Percentiles rank a stretch among this genome's conserved stretches.
Conservation (phyloP, 2,113 vertebrate species). For the Loxodonta africana region DNA sequence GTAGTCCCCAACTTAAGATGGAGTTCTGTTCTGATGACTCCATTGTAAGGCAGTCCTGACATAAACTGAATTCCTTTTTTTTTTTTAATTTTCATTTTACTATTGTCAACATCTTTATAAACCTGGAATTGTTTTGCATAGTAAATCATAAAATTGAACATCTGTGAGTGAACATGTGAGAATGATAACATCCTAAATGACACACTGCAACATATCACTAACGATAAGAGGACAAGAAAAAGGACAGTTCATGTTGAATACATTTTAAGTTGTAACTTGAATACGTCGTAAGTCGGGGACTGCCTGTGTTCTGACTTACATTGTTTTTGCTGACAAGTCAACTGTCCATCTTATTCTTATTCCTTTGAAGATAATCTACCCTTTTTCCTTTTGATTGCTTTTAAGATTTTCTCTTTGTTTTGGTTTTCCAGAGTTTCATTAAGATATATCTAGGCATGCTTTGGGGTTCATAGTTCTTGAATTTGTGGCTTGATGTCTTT, state of each 20-base stretch:
- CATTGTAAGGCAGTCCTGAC: neutral
- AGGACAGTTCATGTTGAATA: too few species aligned
- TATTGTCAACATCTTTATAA: neutral
- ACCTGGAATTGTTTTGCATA: neutral
- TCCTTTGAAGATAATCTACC: neutral
- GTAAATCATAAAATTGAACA: neutral
- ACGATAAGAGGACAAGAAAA: neutral
- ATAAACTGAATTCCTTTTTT: neutral
- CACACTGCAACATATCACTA: neutral
- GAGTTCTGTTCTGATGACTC: neutral
- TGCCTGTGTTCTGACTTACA: neutral
- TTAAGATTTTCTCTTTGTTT: neutral
- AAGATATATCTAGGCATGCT: neutral
- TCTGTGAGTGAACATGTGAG: neutral
- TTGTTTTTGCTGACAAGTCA: neutral
- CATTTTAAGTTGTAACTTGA: too few species aligned
- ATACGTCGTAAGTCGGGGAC: neutral
- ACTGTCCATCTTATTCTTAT: neutral
- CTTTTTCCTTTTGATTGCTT: neutral
- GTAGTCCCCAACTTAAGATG: neutral
- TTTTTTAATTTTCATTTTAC: neutral
- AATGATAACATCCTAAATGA: neutral
- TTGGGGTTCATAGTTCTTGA: neutral
- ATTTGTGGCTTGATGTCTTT: neutral
- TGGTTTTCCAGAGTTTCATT: neutral